Evolutionary conservation across 2,888 invertebrate genomes (phyloP).

Genomic region (Xestia sexstrigata): DNA sequence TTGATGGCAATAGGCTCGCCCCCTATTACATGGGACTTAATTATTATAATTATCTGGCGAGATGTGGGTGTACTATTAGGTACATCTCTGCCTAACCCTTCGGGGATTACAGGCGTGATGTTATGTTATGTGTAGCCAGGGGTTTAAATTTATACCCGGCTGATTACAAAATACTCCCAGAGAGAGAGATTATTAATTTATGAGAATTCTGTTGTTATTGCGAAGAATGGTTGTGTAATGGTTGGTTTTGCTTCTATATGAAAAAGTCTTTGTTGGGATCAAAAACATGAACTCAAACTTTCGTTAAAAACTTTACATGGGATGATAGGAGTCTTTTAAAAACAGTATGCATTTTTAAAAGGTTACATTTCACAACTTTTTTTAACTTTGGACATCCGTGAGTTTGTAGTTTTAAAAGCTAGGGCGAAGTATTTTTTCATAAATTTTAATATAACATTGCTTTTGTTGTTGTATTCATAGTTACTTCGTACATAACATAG

Average conservation of each 20-base stretch:
- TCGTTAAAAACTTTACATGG: background rate
- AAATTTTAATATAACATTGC: background rate
- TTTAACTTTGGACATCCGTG: slow-evolving; percentile 43
- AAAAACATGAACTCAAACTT: background rate
- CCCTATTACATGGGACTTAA: no score
- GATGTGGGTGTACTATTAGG: no score
- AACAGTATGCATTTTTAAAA: slow-evolving; percentile 80
- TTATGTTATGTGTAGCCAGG: background rate
- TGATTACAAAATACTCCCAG: background rate
- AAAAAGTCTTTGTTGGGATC: background rate
- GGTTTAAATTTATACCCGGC: no score
- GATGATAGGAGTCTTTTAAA: slow-evolving; percentile 55
- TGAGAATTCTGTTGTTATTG: background rate
- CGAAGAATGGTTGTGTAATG: no score
- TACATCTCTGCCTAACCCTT: no score
- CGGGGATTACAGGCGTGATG: no score
- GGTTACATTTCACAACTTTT: slow-evolving; percentile 65
- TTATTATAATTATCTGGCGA: no score
- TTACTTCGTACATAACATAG: background rate
- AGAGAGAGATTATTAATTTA: background rate
- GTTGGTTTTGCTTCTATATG: background rate
- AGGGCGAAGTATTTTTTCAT: slow-evolving; percentile 19
- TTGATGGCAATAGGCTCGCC: no score
- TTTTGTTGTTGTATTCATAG: background rate
- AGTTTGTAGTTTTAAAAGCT: slow-evolving; percentile 49